These are phyloP conservation scores for Zosterops hypoxanthus DNA, from an alignment of 2,113 vertebrate species.

Conservation along the genomic window DNA sequence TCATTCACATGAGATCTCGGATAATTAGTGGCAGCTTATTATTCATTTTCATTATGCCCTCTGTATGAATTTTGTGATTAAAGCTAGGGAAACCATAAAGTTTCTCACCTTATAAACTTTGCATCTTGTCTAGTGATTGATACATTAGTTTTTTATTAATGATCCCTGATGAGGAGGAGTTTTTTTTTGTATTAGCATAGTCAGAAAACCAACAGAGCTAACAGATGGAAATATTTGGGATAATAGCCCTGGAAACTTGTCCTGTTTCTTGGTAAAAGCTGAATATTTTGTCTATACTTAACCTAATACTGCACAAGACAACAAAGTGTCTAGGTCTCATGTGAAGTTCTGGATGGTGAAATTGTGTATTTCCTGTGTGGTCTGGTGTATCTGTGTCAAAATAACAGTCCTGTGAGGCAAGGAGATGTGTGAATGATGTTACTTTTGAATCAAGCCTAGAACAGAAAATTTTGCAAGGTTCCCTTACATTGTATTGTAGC, in stretches of 20 bases:
- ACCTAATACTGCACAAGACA: not conserved
- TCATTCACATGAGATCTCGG: rapidly evolving
- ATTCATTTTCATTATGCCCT: not conserved
- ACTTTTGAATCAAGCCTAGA: not conserved
- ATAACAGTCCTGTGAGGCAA: not conserved
- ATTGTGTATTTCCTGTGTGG: rapidly evolving
- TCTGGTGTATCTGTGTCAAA: not conserved
- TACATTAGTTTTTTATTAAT: not conserved
- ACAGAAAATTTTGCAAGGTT: not conserved
- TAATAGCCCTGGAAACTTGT: not conserved
- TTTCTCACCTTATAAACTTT: not conserved
- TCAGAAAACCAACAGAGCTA: not conserved
- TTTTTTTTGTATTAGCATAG: not conserved
- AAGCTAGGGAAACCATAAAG: not conserved
- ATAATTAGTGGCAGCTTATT: not conserved
- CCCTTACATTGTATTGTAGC: not conserved
- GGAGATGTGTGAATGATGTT: not conserved
- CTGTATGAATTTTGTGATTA: not conserved
- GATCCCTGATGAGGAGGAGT: not conserved
- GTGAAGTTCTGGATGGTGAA: not conserved
- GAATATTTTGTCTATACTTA: not conserved
- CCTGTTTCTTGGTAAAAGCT: not conserved
- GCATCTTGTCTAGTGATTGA: not conserved
- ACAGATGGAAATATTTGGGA: not conserved
- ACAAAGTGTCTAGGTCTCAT: rapidly evolving